Conservation (phyloP, 2,888 invertebrate species). For the Drosophila flavopinicola region DNA sequence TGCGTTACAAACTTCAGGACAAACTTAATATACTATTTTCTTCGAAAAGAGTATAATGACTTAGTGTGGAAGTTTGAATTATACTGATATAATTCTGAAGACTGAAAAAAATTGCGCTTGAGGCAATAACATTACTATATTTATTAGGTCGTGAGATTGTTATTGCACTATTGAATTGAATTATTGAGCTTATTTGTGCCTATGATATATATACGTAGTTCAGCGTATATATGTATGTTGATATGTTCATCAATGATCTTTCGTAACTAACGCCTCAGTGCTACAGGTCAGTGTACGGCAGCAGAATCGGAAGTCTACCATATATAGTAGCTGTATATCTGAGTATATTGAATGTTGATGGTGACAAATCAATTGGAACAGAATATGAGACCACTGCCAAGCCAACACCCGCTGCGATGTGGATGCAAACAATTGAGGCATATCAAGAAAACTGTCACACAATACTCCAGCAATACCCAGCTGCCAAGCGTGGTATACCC, state of each 20-base stretch:
- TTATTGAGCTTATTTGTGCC: neutral
- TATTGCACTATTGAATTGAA: too few species aligned
- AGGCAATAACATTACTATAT: too few species aligned
- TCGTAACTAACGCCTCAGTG: neutral
- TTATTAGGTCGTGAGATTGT: too few species aligned
- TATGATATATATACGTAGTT: neutral
- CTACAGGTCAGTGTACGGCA: constrained; percentile 23
- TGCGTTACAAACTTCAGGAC: too few species aligned
- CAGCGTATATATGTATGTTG: neutral
- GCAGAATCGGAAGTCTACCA: constrained; percentile 34
- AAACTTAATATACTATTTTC: too few species aligned
- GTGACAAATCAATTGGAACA: constrained; percentile 70
- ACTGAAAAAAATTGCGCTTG: too few species aligned
- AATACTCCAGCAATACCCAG: constrained; percentile 25
- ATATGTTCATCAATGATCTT: neutral
- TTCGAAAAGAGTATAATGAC: too few species aligned
- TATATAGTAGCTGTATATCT: neutral
- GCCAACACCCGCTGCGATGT: constrained; percentile 22
- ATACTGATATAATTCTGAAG: neutral
- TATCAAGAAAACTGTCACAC: constrained; percentile 34
- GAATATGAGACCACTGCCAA: neutral
- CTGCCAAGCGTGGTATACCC: too few species aligned
- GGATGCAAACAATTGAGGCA: constrained; percentile 62
- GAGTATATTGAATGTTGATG: constrained; percentile 28
- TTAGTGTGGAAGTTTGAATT: too few species aligned